These are phyloP conservation scores for Hydrozoanthus gracilis DNA, from an alignment of 92 coral and sea anemone species.

Conservation along the genomic window DNA sequence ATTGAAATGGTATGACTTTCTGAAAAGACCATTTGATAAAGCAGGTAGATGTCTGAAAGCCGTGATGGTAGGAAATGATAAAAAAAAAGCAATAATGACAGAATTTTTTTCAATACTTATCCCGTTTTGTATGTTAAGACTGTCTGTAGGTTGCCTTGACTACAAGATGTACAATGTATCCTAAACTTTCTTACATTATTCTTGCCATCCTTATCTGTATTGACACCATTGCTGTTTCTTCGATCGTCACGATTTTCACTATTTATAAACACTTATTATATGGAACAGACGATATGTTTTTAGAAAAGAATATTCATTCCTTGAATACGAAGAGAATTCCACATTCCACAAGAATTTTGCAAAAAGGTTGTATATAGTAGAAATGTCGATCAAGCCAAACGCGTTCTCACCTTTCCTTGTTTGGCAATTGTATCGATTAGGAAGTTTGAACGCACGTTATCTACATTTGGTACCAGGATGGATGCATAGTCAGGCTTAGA, in stretches of 20 bases:
- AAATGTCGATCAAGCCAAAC: background rate
- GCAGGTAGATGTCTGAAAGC: too few relatives aligned
- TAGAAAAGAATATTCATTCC: background rate
- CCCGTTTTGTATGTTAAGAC: too few relatives aligned
- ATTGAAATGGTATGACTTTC: too few relatives aligned
- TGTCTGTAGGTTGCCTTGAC: background rate
- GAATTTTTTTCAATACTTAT: too few relatives aligned
- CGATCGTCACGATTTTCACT: too few relatives aligned
- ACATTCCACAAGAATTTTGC: background rate
- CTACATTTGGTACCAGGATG: constrained; percentile 92
- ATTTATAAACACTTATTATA: too few relatives aligned
- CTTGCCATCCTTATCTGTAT: background rate
- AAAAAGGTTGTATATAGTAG: background rate
- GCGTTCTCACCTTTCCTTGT: constrained; percentile 74
- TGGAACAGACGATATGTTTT: background rate
- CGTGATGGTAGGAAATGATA: too few relatives aligned
- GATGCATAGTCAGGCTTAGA: constrained; percentile 91
- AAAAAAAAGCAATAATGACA: too few relatives aligned
- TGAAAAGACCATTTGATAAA: too few relatives aligned
- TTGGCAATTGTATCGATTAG: constrained; percentile 89
- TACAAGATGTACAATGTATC: background rate
- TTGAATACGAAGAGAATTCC: background rate
- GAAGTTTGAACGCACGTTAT: constrained; percentile 85
- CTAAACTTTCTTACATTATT: too few relatives aligned
- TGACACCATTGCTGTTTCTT: background rate